A percentile compares a stretch with the other conserved stretches of the same genome.
These are phyloP conservation scores for Copidosoma aretas DNA, from an alignment of 2,888 invertebrate genomes.

Conservation along the genomic window DNA sequence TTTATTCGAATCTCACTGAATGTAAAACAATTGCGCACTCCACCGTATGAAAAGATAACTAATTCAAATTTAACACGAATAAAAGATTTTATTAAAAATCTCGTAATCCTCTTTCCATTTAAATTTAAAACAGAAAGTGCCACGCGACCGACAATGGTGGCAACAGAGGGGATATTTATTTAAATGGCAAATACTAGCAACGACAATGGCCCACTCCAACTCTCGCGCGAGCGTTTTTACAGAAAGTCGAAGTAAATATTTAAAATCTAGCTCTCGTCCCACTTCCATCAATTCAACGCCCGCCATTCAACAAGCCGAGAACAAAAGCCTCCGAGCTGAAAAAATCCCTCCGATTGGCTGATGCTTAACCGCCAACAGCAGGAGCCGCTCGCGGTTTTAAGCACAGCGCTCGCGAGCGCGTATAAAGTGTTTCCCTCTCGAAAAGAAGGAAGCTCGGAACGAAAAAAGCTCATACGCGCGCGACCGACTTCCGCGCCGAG, in stretches of 20 bases:
- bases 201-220: no score
- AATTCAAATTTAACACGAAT: constrained; percentile 2
- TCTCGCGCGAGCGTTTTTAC: no score
- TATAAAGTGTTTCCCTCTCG: constrained; percentile 7
- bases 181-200: no score
- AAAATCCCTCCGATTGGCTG: constrained; percentile 4
- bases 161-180: no score
- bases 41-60: constrained; percentile 1
- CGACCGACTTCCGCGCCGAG: constrained; percentile 45
- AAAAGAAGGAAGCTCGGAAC: background rate
- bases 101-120: background rate
- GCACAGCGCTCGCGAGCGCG: background rate
- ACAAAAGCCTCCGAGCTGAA: background rate
- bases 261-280: background rate
- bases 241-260: background rate
- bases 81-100: background rate
- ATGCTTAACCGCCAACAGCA: background rate
- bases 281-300: background rate
- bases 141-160: no score
- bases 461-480: constrained; percentile 14
- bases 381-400: background rate
- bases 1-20: background rate
- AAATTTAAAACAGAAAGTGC: no score
- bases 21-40: constrained; percentile 10
- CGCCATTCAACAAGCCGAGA: background rate